Evolutionary conservation across 2,888 invertebrate species (phyloP), one percentile per base, ranked within the genome.

Genomic region (Dorcus parallelipipedus): DNA sequence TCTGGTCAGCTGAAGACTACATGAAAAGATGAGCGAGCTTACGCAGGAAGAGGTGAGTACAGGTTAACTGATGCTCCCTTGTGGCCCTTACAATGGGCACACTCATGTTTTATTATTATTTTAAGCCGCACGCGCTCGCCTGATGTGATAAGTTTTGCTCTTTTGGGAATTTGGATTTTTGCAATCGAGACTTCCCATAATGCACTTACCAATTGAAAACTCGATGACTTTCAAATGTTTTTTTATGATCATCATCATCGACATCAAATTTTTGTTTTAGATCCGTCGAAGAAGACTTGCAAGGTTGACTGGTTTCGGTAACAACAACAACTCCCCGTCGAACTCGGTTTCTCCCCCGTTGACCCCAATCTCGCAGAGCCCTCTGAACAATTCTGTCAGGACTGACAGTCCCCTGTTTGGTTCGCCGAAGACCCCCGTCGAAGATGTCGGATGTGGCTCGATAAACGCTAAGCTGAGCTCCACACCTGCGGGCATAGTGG

Each of bases 11-110:
- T 48, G 50, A 57, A 53, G 59, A 62, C 57, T 62, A 59, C 56
- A 63, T 65, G 61, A 63, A 64, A 76, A 71, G 61, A 91, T 91
- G 91, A 90, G 90, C 81, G 93, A 93, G 84, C 82, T 93, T 70
- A 90, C 88, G 76, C 91, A 90, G 78, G 93, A 93, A 81, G 93
- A 93, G 89, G 93, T 91, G 81, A 86, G 87, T 82, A 64, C 64
- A 52, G 50, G 54, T 57, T 54, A 59, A 55, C 26, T 5, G 6
- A 3, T 7, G 26, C 26, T 4, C 6, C 26, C 26, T 5, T 33
- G 26, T 5, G 26, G 7, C 26, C 3, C 26, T 6, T 6, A 0
- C 26, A 33, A 33, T 7, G 26, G 26, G 6, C 48, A 54, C 59
- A 50, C 49, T 10, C 23, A 57, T 41, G 45, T 49, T 48, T 48